Conservation (phyloP, 2,113 vertebrate genomes). For the Scolopax mira region DNA sequence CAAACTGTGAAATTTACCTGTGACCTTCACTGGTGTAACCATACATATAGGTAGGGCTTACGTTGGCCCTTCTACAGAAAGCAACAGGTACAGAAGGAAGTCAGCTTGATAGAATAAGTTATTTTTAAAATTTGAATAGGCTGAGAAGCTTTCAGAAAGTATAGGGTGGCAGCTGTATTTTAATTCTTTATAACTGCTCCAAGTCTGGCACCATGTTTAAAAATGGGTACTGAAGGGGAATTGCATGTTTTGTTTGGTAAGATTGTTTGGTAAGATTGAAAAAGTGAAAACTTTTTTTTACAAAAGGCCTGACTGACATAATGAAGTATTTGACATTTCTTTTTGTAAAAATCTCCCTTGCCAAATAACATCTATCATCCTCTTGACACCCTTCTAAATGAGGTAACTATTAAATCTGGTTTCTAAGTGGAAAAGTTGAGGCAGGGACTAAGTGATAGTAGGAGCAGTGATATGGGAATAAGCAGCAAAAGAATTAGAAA, state of each 20-base stretch:
- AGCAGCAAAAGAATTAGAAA: background rate
- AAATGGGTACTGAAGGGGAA: background rate
- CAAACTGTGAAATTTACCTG: background rate
- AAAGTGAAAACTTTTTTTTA: background rate
- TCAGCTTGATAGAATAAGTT: constrained; percentile 1
- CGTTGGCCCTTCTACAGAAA: background rate
- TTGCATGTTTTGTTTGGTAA: background rate
- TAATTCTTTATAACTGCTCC: background rate
- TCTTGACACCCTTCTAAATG: background rate
- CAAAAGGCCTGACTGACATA: background rate
- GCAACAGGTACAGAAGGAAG: background rate
- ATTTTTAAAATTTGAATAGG: background rate
- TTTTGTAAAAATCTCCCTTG: background rate
- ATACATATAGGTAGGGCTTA: background rate
- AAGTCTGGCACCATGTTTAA: background rate
- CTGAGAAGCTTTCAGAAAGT: background rate
- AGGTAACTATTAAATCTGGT: background rate
- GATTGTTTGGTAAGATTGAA: background rate
- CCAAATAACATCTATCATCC: background rate
- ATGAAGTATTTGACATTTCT: background rate
- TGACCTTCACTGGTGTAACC: background rate
- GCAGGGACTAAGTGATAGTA: background rate
- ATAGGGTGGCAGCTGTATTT: background rate
- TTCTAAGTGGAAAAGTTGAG: background rate
- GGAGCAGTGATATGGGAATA: background rate